Evolutionary conservation across 2,888 invertebrate genomes (phyloP), one percentile per base, ranked within the genome.

Genomic region (Orthosia cruda): DNA sequence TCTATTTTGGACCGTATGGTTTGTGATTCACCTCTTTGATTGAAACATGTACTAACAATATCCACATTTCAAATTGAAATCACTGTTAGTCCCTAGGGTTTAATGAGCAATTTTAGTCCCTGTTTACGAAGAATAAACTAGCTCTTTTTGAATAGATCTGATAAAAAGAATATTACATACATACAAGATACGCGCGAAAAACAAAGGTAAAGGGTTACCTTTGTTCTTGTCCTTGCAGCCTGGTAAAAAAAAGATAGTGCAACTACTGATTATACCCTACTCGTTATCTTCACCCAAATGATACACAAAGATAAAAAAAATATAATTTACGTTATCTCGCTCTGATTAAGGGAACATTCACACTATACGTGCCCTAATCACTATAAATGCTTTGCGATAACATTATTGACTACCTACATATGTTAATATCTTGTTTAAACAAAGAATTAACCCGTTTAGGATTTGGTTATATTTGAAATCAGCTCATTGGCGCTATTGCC

Each of bases 251-350:
- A 40, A 20, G 47, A 54, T 20, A 40, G 3, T 13, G 11, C 40
- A 62, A 63, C 20, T 63, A 50, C 54, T 9, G 23, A 54, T 20
- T 62, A 63, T 63, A 77, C 71, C 73, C 23, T 11, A 23, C 40
- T 54, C 32, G 47, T 78, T 77, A 87, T 87, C 81, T 47, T 77
- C 68, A 67, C 87, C 86, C 74, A 83, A 78, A 73, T 84, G 61
- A 79, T 68, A 66, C 54, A 64, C 50, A 68, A 5, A 59, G 77
- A 85, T 85, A 77, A 68, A 64, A 77, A 80, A 74, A 74, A 75
- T 63, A 63, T 32, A 50, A 67, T 59, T 73, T 47, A 47, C 57
- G 64, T 78, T 77, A 86, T 83, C 81, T 52, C 49, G 64, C 58
- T 62, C 18, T 65, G 86, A 81, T 83, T 81, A 87, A 59, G 52